A percentile compares a stretch with the other conserved stretches of the same genome.
phyloP scores from a whole-genome alignment of 2,888 invertebrate species.

The Archaeoteleia sp. region DNA sequence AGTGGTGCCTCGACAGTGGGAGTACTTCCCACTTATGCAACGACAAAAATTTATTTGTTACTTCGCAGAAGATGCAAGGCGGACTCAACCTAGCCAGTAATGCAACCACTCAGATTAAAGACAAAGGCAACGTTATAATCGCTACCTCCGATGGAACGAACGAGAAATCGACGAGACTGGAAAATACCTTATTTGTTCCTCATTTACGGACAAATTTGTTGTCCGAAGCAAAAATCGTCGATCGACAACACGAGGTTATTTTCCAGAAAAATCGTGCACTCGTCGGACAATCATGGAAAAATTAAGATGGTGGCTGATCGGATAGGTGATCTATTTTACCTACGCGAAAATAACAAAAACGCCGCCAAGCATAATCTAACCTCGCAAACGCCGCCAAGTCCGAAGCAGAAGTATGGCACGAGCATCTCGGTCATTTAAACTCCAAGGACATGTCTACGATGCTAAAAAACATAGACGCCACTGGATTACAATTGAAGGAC shows the following conservation, averaged over 20 bases:
- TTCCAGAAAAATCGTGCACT: constrained; percentile 32
- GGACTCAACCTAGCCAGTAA: constrained; percentile 23
- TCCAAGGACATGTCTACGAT: constrained; percentile 6
- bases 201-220: constrained; percentile 46
- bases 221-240: constrained; percentile 45
- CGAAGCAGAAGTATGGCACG: constrained; percentile 16
- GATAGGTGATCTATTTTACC: constrained; percentile 9
- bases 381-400: not conserved
- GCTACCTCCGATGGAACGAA: not conserved
- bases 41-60: constrained; percentile 6
- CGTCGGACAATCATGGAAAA: constrained; percentile 1
- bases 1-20: constrained; percentile 21
- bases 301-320: constrained; percentile 18
- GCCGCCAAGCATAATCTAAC: too few relatives aligned
- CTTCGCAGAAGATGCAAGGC: not conserved
- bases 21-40: constrained; percentile 37
- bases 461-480: constrained; percentile 10
- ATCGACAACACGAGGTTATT: constrained; percentile 20
- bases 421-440: constrained; percentile 19
- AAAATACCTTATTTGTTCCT: constrained; percentile 42
- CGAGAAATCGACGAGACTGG: not conserved
- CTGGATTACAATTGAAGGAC: constrained; percentile 8
- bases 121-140: constrained; percentile 20
- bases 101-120: constrained; percentile 9
- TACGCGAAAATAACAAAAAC: not conserved